Evolutionary conservation across 2,797 vertebrate species (phyloP), one percentile per base, ranked within the genome.

Genomic region (Megaceryle alcyon): DNA sequence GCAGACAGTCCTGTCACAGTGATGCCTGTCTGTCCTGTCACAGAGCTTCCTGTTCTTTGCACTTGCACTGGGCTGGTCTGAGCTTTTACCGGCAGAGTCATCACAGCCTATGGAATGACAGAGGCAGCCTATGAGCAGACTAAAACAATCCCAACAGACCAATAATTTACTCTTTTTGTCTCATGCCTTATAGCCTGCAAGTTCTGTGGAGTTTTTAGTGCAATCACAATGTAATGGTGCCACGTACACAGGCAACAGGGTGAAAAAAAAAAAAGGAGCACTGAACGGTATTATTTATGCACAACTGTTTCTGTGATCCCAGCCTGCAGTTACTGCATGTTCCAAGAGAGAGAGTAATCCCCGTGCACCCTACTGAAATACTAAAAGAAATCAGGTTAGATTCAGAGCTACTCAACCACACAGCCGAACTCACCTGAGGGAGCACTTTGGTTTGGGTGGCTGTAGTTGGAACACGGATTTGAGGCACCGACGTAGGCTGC

Each of bases 81-180:
- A 56, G 97, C 98, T 97, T 99, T 99, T 65, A 99, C 97, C 11
- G 99, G 99, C 89, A 99, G 95, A 21, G 99, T 98, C 95, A 99
- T 98, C 94, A 99, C 98, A 33, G 99, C 96, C 99, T 99, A 72
- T 33, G 48, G 39, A 23, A 84, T 94, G 19, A 78, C 59, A 43
- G 26, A 88, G 6, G 33, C 51, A 90, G 28, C 49, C 39, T 37
- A 3, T 79, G 35, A 90, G 48, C 33, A 75, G 17, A 19, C 10
- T 23, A 37, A 54, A 19, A 16, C 11, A 57, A 12, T 2, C 39
- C n/a, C 28, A 54, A 61, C 5, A 12, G 61, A 23, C n/a, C 31
- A 51, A n/a, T 25, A 18, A 31, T 29, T 23, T 37, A 13, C 14
- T n/a, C 33, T 80, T 33, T 60, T 39, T 37, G 37, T 15, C 13